A percentile compares a stretch with the other conserved stretches of the same genome.
These are phyloP conservation scores for Clinocottus analis DNA, from an alignment of 2,113 vertebrate genomes.

Conservation along the genomic window DNA sequence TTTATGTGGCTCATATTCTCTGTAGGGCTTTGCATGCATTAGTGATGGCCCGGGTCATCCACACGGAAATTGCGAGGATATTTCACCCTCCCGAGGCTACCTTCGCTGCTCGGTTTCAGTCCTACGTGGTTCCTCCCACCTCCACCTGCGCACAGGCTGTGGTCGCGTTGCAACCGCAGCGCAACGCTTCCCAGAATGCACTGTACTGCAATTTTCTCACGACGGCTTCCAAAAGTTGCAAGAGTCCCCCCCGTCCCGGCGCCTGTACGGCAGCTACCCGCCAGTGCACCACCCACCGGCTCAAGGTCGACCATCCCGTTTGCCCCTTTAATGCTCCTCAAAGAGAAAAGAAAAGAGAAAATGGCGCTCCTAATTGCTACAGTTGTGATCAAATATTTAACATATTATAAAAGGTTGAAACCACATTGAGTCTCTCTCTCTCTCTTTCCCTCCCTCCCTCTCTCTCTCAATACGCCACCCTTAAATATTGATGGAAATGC, in stretches of 20 bases:
- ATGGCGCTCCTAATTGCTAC: constrained; percentile 28
- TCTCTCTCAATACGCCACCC: constrained; percentile 17
- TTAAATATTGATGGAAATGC: constrained; percentile 49
- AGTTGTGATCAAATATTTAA: constrained; percentile 61
- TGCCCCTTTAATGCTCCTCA: constrained; percentile 21
- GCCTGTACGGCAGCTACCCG: neutral
- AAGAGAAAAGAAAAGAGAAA: neutral
- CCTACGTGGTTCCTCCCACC: constrained; percentile 2
- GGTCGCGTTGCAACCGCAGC: constrained; percentile 31
- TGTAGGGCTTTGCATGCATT: constrained; percentile 1
- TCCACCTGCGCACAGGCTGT: constrained; percentile 26
- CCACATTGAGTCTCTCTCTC: constrained; percentile 8
- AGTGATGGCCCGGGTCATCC: constrained; percentile 28
- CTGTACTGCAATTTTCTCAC: constrained; percentile 32
- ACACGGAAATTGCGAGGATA: neutral
- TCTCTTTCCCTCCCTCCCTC: neutral
- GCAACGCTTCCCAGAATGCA: no score
- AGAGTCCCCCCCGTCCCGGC: neutral
- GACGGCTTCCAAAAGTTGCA: constrained; percentile 8
- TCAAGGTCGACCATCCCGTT: constrained; percentile 33
- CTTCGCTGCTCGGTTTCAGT: neutral
- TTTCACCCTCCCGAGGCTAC: neutral
- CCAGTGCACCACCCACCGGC: neutral
- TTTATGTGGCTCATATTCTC: constrained; percentile 5
- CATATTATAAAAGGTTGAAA: constrained; percentile 43